These are phyloP conservation scores for Prolemur simus DNA, from an alignment of 2,113 vertebrate genomes.

Conservation along the genomic window DNA sequence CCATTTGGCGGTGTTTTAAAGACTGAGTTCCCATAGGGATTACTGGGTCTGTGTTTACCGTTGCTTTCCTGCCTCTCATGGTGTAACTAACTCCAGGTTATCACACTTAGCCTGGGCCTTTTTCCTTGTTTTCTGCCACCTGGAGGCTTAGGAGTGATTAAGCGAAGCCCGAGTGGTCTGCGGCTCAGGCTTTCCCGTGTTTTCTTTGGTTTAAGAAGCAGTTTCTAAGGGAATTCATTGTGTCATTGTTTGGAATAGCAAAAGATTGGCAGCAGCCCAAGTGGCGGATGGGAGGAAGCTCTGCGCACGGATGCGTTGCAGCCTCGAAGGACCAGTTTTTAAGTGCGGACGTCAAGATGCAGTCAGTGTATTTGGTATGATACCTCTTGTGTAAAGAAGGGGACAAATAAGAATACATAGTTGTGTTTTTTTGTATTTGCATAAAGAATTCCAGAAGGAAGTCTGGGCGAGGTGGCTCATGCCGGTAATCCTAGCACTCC, in stretches of 20 bases:
- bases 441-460: neutral
- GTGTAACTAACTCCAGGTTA: neutral
- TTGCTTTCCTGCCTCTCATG: neutral
- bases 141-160: accelerated
- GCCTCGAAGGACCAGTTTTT: neutral
- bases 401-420: neutral
- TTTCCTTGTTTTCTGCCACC: neutral
- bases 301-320: neutral
- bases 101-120: neutral
- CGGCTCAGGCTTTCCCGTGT: neutral
- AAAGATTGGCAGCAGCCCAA: neutral
- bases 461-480: too few relatives aligned
- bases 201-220: conserved; percentile 22
- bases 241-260: neutral
- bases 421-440: neutral
- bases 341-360: neutral
- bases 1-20: neutral
- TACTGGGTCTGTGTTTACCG: neutral
- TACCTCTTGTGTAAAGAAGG: neutral
- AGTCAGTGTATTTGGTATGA: neutral
- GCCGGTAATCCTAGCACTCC: too few relatives aligned
- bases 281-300: neutral
- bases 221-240: conserved; percentile 8
- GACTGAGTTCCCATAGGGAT: neutral
- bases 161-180: neutral